phyloP scores from a whole-genome alignment of 2,797 vertebrate species.

The Ataeniobius toweri region DNA sequence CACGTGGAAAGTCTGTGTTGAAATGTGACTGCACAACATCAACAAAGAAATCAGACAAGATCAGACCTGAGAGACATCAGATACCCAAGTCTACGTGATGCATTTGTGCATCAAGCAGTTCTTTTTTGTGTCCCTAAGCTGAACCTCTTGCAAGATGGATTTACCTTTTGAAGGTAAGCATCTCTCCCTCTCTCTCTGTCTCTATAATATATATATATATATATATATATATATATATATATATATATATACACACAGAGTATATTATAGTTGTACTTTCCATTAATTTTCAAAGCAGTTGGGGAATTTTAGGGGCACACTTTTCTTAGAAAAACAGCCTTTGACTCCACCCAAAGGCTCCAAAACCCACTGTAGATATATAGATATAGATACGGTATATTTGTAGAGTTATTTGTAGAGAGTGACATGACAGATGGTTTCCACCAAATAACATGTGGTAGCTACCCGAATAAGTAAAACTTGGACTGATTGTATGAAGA shows the following conservation, averaged over 20 bases:
- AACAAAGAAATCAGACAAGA: slow-evolving; percentile 64
- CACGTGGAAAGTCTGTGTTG: slow-evolving; percentile 25
- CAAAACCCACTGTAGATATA: no score
- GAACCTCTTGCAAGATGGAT: slow-evolving; percentile 47
- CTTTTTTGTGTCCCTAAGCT: slow-evolving; percentile 53
- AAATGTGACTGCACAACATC: slow-evolving; percentile 72
- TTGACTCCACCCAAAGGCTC: no score
- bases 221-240: no score
- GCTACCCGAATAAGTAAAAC: background rate
- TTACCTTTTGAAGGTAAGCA: no score
- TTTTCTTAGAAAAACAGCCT: background rate
- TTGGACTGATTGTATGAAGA: background rate
- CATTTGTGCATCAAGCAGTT: slow-evolving; percentile 60
- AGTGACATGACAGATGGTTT: background rate
- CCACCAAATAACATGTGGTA: background rate
- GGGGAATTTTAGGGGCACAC: background rate
- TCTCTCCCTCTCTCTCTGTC: no score
- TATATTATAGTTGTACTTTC: no score
- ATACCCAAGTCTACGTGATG: slow-evolving; percentile 64
- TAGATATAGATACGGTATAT: background rate
- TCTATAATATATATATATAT: no score
- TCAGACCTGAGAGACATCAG: slow-evolving; percentile 68
- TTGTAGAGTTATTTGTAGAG: background rate
- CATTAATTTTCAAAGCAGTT: no score
- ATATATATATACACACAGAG: no score